phyloP scores from a whole-genome alignment of 2,113 vertebrate genomes.

The Piprites chloris region DNA sequence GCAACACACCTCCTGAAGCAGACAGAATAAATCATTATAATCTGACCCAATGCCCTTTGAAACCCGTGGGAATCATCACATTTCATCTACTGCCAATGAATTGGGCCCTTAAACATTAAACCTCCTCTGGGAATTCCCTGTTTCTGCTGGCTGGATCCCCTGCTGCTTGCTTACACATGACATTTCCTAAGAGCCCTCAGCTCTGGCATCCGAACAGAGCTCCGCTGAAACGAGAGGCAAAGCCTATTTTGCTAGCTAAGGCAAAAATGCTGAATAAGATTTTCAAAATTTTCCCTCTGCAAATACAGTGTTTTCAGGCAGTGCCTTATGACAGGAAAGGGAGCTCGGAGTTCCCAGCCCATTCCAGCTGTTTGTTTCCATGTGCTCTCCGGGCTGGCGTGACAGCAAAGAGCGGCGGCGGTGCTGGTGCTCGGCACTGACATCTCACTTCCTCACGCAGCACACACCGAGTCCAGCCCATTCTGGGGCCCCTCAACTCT shows the following conservation, averaged over 20 bases:
- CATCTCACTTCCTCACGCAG: background rate
- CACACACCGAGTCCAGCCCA: background rate
- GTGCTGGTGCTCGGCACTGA: rapidly evolving
- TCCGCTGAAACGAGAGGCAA: background rate
- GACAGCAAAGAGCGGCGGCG: background rate
- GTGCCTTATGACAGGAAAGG: background rate
- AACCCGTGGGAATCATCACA: background rate
- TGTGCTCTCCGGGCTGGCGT: background rate
- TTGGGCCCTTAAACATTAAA: background rate
- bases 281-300: background rate
- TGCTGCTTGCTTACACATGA: background rate
- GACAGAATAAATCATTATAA: background rate
- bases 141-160: background rate
- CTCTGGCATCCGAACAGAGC: background rate
- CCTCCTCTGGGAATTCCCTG: background rate
- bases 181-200: background rate
- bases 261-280: conserved; percentile 14
- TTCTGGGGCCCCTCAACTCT: background rate
- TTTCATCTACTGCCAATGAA: background rate
- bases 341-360: background rate
- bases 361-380: background rate
- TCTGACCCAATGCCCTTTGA: background rate
- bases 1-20: background rate
- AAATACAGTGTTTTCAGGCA: background rate
- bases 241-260: background rate